These are phyloP conservation scores for Leistus spinibarbis DNA, from an alignment of 2,888 invertebrate genomes.

Conservation along the genomic window DNA sequence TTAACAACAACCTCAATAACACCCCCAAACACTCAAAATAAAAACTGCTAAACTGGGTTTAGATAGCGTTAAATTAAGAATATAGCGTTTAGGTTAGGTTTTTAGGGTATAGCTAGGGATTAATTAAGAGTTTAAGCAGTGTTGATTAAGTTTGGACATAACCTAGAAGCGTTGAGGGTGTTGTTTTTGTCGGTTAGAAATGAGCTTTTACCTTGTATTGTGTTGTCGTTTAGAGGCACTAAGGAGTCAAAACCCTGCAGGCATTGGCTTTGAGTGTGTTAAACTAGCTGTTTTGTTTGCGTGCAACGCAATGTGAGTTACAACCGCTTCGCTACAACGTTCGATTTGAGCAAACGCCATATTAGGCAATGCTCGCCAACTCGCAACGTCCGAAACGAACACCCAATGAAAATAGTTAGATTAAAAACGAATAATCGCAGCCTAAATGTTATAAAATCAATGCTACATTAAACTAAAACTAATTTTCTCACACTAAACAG, in stretches of 20 bases:
- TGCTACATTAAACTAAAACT: neutral
- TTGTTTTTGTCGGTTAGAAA: conserved; percentile 49
- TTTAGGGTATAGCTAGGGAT: neutral
- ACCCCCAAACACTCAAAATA: neutral
- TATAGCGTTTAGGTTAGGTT: neutral
- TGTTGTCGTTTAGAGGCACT: neutral
- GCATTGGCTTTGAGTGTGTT: conserved; percentile 7
- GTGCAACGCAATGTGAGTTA: neutral
- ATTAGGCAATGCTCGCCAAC: conserved; percentile 67
- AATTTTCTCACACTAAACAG: neutral
- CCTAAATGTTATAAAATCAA: neutral
- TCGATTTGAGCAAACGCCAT: conserved; percentile 63
- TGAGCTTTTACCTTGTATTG: neutral
- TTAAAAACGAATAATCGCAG: neutral
- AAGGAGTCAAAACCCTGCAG: neutral
- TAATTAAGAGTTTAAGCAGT: neutral
- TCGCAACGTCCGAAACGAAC: conserved; percentile 25
- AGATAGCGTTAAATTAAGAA: too few species aligned
- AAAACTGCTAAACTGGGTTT: conserved; percentile 53
- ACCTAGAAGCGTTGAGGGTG: neutral
- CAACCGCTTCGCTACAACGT: conserved; percentile 61
- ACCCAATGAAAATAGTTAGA: neutral
- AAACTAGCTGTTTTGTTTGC: neutral
- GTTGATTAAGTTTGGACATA: neutral
- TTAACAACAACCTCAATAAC: conserved; percentile 19